Percentiles rank a stretch among this genome's conserved stretches.
These are phyloP conservation scores for Pheosia tremula DNA, from an alignment of 2,888 invertebrate species.

Conservation along the genomic window DNA sequence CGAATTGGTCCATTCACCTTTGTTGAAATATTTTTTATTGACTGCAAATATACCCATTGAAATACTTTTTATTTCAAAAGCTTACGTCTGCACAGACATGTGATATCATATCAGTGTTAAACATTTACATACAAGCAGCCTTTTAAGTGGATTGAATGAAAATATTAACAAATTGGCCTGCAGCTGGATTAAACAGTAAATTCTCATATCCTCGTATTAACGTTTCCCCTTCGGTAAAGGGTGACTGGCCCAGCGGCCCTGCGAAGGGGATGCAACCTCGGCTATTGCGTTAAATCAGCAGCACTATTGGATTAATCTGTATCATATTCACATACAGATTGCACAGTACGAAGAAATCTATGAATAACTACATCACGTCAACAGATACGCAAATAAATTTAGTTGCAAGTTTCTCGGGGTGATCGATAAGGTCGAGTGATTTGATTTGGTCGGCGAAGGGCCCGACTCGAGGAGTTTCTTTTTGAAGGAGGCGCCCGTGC, in stretches of 20 bases:
- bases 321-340: slow-evolving; percentile 46
- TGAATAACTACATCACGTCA: slow-evolving; percentile 28
- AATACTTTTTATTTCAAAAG: slow-evolving; percentile 28
- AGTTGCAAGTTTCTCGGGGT: slow-evolving; percentile 72
- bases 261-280: slow-evolving; percentile 77
- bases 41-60: background rate
- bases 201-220: slow-evolving; percentile 83
- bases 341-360: slow-evolving; percentile 21
- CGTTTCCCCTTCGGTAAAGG: slow-evolving; percentile 77
- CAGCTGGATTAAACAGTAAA: slow-evolving; percentile 83
- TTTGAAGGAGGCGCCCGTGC: slow-evolving; percentile 74
- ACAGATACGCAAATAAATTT: slow-evolving; percentile 68
- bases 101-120: slow-evolving; percentile 25
- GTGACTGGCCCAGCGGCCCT: slow-evolving; percentile 64
- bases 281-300: slow-evolving; percentile 81
- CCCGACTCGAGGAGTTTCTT: slow-evolving; percentile 73
- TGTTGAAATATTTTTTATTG: background rate
- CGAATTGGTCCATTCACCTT: background rate
- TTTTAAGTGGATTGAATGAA: slow-evolving; percentile 83
- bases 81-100: slow-evolving; percentile 13
- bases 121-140: slow-evolving; percentile 58
- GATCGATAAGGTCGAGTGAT: slow-evolving; percentile 81
- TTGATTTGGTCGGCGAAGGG: slow-evolving; percentile 78
- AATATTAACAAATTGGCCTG: slow-evolving; percentile 84
- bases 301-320: slow-evolving; percentile 76